Conservation (phyloP, 2,888 invertebrate species). For the Platycnemis pennipes region DNA sequence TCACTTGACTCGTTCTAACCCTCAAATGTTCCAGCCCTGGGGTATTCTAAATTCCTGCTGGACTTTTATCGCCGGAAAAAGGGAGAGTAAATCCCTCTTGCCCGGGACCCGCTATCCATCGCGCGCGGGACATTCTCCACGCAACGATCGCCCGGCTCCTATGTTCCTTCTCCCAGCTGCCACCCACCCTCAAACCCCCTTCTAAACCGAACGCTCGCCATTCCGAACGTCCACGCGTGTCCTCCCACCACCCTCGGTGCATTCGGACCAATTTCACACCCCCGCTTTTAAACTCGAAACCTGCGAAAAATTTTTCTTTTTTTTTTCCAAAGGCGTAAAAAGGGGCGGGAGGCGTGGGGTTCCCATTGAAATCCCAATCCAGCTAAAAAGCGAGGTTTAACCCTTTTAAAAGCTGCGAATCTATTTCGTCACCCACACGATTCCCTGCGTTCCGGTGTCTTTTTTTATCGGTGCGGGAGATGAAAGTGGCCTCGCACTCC, state of each 20-base stretch:
- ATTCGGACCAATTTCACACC: not conserved
- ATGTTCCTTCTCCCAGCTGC: no score
- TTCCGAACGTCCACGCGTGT: not conserved
- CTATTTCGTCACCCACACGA: not conserved
- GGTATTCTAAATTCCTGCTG: constrained; percentile 5
- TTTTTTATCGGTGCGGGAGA: not conserved
- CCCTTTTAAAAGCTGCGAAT: not conserved
- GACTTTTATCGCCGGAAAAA: constrained; percentile 49
- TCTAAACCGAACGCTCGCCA: not conserved
- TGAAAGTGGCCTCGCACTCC: not conserved
- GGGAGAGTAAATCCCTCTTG: constrained; percentile 11
- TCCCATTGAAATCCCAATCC: not conserved
- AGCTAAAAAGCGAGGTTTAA: not conserved
- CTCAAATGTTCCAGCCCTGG: not conserved
- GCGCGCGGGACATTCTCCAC: constrained; percentile 26
- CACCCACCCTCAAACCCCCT: not conserved
- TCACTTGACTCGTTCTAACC: not conserved
- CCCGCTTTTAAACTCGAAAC: not conserved
- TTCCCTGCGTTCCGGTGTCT: not conserved
- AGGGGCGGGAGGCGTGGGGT: not conserved
- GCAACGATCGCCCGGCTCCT: not conserved
- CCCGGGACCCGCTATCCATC: not conserved
- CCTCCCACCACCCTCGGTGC: not conserved
- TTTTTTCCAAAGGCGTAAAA: not conserved
- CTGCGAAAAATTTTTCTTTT: not conserved